Conservation (phyloP, 1,140 invertebrate genomes). For the Hylyphantes graminicola region DNA sequence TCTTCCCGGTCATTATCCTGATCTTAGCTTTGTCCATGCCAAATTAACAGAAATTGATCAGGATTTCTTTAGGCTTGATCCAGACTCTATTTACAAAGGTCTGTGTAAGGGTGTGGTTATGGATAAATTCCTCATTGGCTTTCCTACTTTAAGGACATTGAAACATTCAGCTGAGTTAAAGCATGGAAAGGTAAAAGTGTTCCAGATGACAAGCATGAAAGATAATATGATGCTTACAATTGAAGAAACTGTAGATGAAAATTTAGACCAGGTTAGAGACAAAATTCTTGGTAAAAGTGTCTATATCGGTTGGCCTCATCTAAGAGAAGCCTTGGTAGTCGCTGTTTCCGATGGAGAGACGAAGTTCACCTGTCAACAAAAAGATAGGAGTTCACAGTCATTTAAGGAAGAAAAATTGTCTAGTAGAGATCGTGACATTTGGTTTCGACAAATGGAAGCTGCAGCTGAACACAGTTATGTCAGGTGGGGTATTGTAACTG, state of each 20-base stretch:
- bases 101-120: constrained; percentile 77
- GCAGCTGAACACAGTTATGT: constrained; percentile 65
- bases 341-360: constrained; percentile 45
- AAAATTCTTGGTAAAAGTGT: constrained; percentile 70
- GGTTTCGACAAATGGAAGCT: constrained; percentile 13
- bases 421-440: constrained; percentile 33
- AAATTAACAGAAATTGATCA: constrained; percentile 61
- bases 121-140: constrained; percentile 85
- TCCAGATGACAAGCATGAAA: constrained; percentile 81
- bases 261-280: constrained; percentile 38
- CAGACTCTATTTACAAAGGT: constrained; percentile 78
- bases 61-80: constrained; percentile 68
- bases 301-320: constrained; percentile 86
- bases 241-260: constrained; percentile 23
- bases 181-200: constrained; percentile 83
- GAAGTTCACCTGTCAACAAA: constrained; percentile 5
- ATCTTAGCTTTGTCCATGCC: constrained; percentile 70
- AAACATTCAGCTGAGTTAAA: constrained; percentile 77
- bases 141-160: constrained; percentile 88
- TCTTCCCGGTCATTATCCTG: constrained; percentile 77
- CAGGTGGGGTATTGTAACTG: constrained; percentile 77
- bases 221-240: constrained; percentile 85
- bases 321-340: constrained; percentile 75
- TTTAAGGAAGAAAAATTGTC: constrained; percentile 4
- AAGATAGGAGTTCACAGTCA: not conserved